Conservation (phyloP, 2,113 vertebrate genomes). For the Aegithalos caudatus region DNA sequence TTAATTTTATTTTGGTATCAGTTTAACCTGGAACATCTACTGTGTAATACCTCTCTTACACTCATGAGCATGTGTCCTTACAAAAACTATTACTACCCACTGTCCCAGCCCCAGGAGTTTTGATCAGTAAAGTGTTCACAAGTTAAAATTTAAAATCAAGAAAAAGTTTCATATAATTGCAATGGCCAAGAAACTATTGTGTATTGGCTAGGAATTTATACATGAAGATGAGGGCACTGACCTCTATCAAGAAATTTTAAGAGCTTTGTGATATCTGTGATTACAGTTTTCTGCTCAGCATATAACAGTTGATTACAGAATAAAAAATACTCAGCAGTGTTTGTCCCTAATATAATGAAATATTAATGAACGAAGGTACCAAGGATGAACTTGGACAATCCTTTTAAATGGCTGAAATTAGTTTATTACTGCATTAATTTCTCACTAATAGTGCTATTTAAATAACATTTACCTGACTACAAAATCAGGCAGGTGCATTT, state of each 20-base stretch:
- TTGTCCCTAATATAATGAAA: background rate
- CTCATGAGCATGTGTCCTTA: accelerated
- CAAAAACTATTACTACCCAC: background rate
- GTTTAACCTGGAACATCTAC: background rate
- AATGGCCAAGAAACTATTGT: background rate
- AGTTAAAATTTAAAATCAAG: background rate
- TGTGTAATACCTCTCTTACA: background rate
- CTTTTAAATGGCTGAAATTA: background rate
- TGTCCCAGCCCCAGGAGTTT: background rate
- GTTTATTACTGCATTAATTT: background rate
- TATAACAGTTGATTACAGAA: background rate
- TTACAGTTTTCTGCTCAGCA: background rate
- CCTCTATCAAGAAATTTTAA: background rate
- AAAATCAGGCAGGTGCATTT: background rate
- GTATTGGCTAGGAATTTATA: background rate
- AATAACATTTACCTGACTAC: background rate
- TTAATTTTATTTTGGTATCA: background rate
- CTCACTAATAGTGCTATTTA: background rate
- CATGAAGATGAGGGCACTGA: background rate
- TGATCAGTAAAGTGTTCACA: background rate
- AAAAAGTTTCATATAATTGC: background rate
- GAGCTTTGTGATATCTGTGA: background rate
- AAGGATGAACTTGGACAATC: background rate
- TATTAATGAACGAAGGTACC: background rate
- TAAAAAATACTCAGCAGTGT: background rate